Base-by-base conservation (phyloP, 2,113 vertebrate species). In the Oxyruncus cristatus region DNA sequence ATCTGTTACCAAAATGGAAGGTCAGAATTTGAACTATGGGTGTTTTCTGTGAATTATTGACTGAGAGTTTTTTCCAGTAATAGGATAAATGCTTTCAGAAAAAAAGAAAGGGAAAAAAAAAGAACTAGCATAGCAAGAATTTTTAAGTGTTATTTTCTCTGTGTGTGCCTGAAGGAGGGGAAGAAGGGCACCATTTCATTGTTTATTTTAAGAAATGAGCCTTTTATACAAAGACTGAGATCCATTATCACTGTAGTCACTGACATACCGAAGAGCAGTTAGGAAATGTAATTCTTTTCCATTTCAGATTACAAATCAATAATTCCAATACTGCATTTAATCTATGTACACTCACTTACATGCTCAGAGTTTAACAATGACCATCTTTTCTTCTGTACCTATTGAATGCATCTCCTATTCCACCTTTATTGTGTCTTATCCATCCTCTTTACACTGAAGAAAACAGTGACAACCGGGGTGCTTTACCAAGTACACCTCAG, bases 11-110 rank as follows among this genome's bases (percentile, higher is more conserved):
- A 87, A 94, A 94, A 93, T 88, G 82, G 53, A 76, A 95, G 92
- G 78, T 92, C 82, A 90, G 67, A 72, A 89, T n/a, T 35, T 73
- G 78, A 94, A 91, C 77, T 73, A 41, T 0, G 42, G 20, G 37
- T 89, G 80, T 89, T 84, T 93, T 72, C 56, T 44, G 88, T 92
- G 61, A 94, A 95, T 95, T 96, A 91, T 93, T 92, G 80, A 94
- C 87, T 12, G 52, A 74, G 50, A 73, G 50, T 89, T 90, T 91
- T 82, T 94, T 82, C 35, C 56, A 92, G 52, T 75, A 95, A 90
- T 63, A 75, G 15, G 39, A 89, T 56, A 92, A 89, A 92, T 46
- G 70, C 27, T 73, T 92, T 82, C 65, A 78, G 47, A 49, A 78
- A 56, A 67, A 89, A 75, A 35, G 12, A 26, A 30, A 30, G 27